These are phyloP conservation scores for Anas acuta DNA, from an alignment of 2,797 vertebrate species.

Conservation along the genomic window DNA sequence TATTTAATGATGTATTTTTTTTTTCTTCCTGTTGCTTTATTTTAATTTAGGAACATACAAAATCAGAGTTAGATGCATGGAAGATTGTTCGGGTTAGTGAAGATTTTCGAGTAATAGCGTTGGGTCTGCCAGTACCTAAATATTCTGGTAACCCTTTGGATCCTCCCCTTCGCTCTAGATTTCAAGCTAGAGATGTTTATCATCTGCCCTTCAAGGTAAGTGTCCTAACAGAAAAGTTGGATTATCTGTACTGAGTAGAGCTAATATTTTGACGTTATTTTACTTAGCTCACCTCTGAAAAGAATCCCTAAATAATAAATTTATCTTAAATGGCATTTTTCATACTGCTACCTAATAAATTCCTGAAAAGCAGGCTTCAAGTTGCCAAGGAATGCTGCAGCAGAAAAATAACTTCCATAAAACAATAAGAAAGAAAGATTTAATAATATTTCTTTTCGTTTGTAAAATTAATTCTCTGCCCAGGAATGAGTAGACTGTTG, in stretches of 20 bases:
- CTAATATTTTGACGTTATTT: not conserved
- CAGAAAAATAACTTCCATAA: not conserved
- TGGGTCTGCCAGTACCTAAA: slow-evolving; percentile 94
- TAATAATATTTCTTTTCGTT: not conserved
- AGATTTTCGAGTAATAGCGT: slow-evolving; percentile 95
- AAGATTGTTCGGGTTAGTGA: slow-evolving; percentile 97
- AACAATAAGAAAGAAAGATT: not conserved
- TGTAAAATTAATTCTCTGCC: not conserved
- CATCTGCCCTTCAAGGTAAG: slow-evolving; percentile 94
- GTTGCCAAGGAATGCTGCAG: not conserved
- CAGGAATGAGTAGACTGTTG: not conserved
- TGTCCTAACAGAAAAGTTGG: not conserved
- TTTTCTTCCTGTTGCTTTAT: not conserved
- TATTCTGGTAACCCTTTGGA: slow-evolving; percentile 95
- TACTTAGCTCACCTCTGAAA: not conserved
- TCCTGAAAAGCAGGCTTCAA: not conserved
- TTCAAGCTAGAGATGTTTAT: slow-evolving; percentile 96
- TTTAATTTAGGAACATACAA: slow-evolving; percentile 87
- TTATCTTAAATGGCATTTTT: not conserved
- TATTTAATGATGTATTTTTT: not conserved
- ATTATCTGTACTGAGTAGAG: not conserved
- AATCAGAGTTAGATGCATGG: slow-evolving; percentile 90
- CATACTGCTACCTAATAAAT: not conserved
- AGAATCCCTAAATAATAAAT: slow-evolving; percentile 7
- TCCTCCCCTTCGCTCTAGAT: slow-evolving; percentile 95